phyloP scores from a whole-genome alignment of 2,888 invertebrate species.

The Ariolimax columbianus region DNA sequence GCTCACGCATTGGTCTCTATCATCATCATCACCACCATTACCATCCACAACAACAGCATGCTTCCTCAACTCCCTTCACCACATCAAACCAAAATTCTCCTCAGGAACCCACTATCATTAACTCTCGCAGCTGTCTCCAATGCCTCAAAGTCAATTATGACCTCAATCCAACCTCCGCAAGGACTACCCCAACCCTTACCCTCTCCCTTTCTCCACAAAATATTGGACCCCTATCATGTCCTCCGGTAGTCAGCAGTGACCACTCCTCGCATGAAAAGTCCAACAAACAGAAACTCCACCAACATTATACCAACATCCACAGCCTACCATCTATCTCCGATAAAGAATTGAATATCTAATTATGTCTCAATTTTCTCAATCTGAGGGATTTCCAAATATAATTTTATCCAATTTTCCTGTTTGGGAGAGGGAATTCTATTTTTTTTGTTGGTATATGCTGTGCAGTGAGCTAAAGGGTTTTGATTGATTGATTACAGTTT shows the following conservation, averaged over 20 bases:
- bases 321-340: background rate
- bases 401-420: no score
- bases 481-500: no score
- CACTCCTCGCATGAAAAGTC: background rate
- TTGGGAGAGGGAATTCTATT: no score
- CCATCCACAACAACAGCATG: slow-evolving; percentile 1
- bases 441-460: no score
- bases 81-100: slow-evolving; percentile 82
- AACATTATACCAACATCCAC: background rate
- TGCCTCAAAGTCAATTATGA: slow-evolving; percentile 96
- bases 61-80: slow-evolving; percentile 37
- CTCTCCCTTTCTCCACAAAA: slow-evolving; percentile 95
- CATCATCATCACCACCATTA: slow-evolving; percentile 24
- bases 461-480: no score
- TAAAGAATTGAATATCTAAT: background rate
- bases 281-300: background rate
- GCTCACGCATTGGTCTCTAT: slow-evolving; percentile 7
- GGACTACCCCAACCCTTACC: slow-evolving; percentile 96
- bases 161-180: slow-evolving; percentile 82
- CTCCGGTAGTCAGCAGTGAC: slow-evolving; percentile 83
- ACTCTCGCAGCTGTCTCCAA: slow-evolving; percentile 80
- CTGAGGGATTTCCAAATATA: no score
- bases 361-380: no score
- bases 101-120: slow-evolving; percentile 79
- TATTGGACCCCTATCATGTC: slow-evolving; percentile 94